Percentiles rank a stretch among this genome's conserved stretches.
Conservation (phyloP, 1,140 invertebrate species). For the Cyclina sinensis region DNA sequence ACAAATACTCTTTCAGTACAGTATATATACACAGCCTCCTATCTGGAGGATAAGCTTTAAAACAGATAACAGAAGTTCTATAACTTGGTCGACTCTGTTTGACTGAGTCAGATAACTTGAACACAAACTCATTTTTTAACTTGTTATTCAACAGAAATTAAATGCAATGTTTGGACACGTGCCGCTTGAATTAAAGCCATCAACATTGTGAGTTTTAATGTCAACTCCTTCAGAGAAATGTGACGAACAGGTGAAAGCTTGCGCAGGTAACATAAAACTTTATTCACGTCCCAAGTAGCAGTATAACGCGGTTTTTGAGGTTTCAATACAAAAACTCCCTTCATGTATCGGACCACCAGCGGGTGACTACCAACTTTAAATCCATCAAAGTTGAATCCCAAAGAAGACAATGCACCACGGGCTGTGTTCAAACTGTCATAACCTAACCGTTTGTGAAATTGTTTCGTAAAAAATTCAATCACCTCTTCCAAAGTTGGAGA, state of each 20-base stretch:
- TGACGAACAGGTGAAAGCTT: conserved; percentile 27
- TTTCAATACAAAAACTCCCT: conserved; percentile 64
- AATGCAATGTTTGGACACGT: conserved; percentile 49
- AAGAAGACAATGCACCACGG: conserved; percentile 52
- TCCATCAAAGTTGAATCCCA: conserved; percentile 33
- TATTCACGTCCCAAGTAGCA: conserved; percentile 65
- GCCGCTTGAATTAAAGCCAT: conserved; percentile 41
- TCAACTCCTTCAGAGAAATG: conserved; percentile 40
- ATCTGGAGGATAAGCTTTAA: too few relatives aligned
- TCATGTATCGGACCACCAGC: conserved; percentile 62
- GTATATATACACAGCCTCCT: conserved; percentile 62
- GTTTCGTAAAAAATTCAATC: too few relatives aligned
- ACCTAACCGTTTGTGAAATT: too few relatives aligned
- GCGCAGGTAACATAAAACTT: conserved; percentile 56
- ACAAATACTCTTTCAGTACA: conserved; percentile 54
- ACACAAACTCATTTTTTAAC: conserved; percentile 3
- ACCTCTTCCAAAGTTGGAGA: too few relatives aligned
- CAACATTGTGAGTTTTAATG: conserved; percentile 56
- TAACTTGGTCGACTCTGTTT: conserved; percentile 35
- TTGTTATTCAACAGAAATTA: conserved; percentile 17
- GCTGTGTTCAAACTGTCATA: conserved; percentile 69
- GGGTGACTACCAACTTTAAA: conserved; percentile 51
- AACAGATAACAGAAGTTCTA: not conserved
- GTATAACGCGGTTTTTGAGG: conserved; percentile 52
- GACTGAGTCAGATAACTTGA: conserved; percentile 20